phyloP scores from a whole-genome alignment of 2,888 invertebrate genomes.

The Polietes domitor region DNA sequence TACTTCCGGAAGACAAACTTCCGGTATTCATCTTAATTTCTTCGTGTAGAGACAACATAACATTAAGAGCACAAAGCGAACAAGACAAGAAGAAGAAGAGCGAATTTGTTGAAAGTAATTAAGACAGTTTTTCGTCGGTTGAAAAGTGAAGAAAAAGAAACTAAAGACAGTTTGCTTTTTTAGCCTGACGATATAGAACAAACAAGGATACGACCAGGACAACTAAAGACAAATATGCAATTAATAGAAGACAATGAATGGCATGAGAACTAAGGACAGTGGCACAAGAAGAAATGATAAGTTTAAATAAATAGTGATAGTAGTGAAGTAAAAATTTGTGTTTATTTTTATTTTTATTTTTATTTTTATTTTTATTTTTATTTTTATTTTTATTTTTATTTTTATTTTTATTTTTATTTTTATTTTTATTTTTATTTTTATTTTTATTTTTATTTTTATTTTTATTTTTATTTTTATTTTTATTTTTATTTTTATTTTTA shows the following conservation, averaged over 20 bases:
- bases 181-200: constrained; percentile 11
- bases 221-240: constrained; percentile 34
- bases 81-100: constrained; percentile 40
- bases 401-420: too few relatives aligned
- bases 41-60: neutral
- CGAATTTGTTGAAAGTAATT: constrained; percentile 66
- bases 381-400: too few relatives aligned
- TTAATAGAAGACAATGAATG: constrained; percentile 15
- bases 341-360: too few relatives aligned
- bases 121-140: constrained; percentile 43
- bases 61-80: too few relatives aligned
- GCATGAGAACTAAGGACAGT: neutral
- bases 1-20: constrained; percentile 54
- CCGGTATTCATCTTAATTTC: constrained; percentile 30
- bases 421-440: too few relatives aligned
- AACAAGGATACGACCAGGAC: constrained; percentile 13
- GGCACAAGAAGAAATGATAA: too few relatives aligned
- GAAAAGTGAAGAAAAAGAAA: neutral
- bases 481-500: too few relatives aligned
- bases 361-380: too few relatives aligned
- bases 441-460: too few relatives aligned
- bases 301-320: too few relatives aligned
- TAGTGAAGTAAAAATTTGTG: too few relatives aligned
- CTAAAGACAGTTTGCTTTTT: neutral
- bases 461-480: too few relatives aligned